A percentile compares a stretch with the other conserved stretches of the same genome.
Conservation (phyloP, 2,113 vertebrate genomes). For the Alexandromys fortis region DNA sequence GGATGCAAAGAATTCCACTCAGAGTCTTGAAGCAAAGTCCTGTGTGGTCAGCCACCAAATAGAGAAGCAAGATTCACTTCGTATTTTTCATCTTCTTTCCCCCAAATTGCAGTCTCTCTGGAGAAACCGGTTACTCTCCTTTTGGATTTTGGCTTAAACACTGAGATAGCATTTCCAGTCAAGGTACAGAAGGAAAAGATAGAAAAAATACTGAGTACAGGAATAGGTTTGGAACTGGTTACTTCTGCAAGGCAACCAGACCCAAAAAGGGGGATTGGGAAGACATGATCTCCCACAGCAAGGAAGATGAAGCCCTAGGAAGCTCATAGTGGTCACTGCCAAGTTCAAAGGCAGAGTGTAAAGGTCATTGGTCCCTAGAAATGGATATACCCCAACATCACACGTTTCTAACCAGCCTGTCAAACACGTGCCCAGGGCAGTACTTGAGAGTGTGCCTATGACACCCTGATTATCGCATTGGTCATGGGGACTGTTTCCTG, state of each 20-base stretch:
- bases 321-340: neutral
- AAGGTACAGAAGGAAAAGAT: neutral
- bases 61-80: neutral
- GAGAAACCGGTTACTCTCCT: neutral
- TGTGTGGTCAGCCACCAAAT: neutral
- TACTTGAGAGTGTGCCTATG: neutral
- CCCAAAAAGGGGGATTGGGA: neutral
- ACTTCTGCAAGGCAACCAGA: neutral
- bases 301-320: neutral
- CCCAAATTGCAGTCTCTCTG: neutral
- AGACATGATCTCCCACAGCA: neutral
- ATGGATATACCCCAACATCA: neutral
- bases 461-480: neutral
- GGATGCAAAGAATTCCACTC: neutral
- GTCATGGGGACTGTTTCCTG: neutral
- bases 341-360: neutral
- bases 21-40: neutral
- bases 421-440: neutral
- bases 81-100: neutral
- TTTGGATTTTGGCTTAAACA: neutral
- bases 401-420: neutral
- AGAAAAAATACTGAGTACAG: neutral
- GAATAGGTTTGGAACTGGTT: neutral
- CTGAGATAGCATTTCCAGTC: neutral
- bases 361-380: constrained; percentile 10